phyloP scores from a whole-genome alignment of 2,113 vertebrate genomes.

The Amphiprion percula region DNA sequence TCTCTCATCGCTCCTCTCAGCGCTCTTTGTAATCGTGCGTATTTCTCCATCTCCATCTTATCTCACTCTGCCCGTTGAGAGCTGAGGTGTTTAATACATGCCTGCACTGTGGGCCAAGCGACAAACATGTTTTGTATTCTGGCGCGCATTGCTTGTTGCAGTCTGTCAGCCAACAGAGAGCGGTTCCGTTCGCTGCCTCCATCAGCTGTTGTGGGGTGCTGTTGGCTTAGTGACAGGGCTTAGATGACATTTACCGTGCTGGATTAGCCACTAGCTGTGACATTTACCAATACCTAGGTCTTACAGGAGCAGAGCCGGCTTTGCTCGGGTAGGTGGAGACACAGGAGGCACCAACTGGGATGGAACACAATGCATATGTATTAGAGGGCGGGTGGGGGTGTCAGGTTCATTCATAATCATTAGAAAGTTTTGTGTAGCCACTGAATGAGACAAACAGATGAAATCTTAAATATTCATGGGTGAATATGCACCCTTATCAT shows the following conservation, averaged over 20 bases:
- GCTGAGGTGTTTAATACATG: conserved; percentile 37
- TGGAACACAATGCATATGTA: conserved; percentile 30
- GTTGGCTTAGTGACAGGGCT: conserved; percentile 50
- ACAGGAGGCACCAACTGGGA: conserved; percentile 30
- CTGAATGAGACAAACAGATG: conserved; percentile 26
- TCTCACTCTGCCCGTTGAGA: conserved; percentile 37
- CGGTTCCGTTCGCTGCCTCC: conserved; percentile 24
- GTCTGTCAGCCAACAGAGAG: conserved; percentile 41
- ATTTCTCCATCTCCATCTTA: conserved; percentile 6
- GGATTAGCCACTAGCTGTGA: conserved; percentile 72
- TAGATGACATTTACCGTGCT: conserved; percentile 73
- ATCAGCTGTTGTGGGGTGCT: conserved; percentile 25
- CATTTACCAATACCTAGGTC: conserved; percentile 70
- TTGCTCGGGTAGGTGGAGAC: conserved; percentile 34
- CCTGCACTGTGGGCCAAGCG: conserved; percentile 6
- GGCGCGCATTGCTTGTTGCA: not conserved
- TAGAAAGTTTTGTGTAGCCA: conserved; percentile 33
- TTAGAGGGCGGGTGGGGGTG: conserved; percentile 2
- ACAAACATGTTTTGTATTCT: conserved; percentile 19
- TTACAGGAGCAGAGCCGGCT: conserved; percentile 16
- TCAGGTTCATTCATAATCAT: conserved; percentile 17
- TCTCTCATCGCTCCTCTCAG: conserved; percentile 6
- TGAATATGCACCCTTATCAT: conserved; percentile 32
- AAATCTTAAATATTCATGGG: conserved; percentile 60
- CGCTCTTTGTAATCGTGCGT: not conserved